These are phyloP conservation scores for Pissodes strobi DNA, from an alignment of 1,140 invertebrate species.

Conservation along the genomic window DNA sequence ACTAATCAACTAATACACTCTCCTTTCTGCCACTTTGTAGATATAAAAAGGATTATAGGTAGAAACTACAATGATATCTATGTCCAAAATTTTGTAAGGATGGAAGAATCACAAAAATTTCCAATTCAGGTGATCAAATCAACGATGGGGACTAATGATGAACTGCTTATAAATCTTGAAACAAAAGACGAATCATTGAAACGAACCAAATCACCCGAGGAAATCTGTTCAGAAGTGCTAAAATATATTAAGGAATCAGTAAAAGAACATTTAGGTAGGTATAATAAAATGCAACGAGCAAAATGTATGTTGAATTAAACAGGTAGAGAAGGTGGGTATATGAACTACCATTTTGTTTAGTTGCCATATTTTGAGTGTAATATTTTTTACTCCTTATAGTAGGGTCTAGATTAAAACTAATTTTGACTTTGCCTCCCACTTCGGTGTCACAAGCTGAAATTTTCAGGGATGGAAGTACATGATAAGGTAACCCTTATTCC, in stretches of 20 bases:
- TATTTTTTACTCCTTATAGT: too few species aligned
- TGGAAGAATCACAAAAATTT: neutral
- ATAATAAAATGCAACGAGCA: too few species aligned
- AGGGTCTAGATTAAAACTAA: too few species aligned
- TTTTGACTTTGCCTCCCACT: too few species aligned
- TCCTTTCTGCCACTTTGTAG: constrained; percentile 2
- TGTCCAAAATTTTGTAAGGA: constrained; percentile 9
- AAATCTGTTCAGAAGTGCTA: constrained; percentile 20
- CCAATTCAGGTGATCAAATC: neutral
- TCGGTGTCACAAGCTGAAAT: too few species aligned
- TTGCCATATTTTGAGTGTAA: too few species aligned
- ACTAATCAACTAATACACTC: too few species aligned
- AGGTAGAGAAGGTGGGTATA: too few species aligned
- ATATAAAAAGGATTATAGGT: constrained; percentile 24
- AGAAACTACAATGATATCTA: constrained; percentile 19
- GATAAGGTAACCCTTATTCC: too few species aligned
- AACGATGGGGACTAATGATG: neutral
- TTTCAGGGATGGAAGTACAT: too few species aligned
- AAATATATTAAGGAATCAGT: constrained; percentile 16
- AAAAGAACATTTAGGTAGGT: constrained; percentile 4
- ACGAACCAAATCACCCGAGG: constrained; percentile 17
- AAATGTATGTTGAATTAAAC: too few species aligned
- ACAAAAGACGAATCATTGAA: neutral
- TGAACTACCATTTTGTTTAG: too few species aligned
- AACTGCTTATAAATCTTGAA: constrained; percentile 9